Conservation (phyloP, 1,140 invertebrate genomes). For the Caenorhabditis inopinata region DNA sequence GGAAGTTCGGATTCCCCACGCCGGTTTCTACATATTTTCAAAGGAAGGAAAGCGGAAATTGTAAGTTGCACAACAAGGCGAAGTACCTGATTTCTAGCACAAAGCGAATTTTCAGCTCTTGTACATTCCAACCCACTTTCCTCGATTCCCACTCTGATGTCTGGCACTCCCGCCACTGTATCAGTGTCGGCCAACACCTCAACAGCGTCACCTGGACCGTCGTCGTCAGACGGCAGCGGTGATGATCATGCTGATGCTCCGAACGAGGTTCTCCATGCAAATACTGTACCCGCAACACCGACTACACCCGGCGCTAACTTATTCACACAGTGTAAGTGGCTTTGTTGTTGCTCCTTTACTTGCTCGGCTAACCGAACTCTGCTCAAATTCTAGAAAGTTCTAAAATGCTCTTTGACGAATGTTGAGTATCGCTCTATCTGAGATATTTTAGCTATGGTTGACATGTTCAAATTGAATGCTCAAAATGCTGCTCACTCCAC, state of each 20-base stretch:
- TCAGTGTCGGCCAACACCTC: not conserved
- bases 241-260: not conserved
- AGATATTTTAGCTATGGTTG: not conserved
- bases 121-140: not conserved
- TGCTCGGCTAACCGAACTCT: not conserved
- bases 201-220: conserved; percentile 24
- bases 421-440: not conserved
- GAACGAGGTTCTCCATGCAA: not conserved
- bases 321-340: not conserved
- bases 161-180: not conserved
- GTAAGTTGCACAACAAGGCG: not conserved
- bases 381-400: too few relatives aligned
- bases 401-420: not conserved
- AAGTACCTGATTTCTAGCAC: not conserved
- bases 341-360: not conserved
- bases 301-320: conserved; percentile 1
- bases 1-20: conserved; percentile 37
- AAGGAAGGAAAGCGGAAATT: conserved; percentile 30
- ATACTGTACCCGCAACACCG: not conserved
- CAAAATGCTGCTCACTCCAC: conserved; percentile 35
- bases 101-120: not conserved
- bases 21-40: conserved; percentile 37
- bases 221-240: conserved; percentile 6
- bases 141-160: not conserved
- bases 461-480: conserved; percentile 42